Evolutionary conservation across 2,797 vertebrate species (phyloP).

Genomic region (Nothura maculosa): DNA sequence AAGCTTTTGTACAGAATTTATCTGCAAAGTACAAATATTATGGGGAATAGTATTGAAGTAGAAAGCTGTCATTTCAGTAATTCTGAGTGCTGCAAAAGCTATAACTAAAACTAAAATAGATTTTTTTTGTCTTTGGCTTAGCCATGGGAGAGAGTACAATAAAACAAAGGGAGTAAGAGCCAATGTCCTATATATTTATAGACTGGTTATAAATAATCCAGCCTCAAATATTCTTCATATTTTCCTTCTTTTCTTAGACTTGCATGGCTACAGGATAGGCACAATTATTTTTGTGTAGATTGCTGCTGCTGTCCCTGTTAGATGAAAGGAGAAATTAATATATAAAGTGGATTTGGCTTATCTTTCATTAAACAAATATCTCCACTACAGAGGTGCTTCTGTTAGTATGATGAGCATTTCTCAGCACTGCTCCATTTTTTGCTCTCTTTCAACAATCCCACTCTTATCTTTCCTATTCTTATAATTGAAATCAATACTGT

Average conservation of each 20-base stretch:
- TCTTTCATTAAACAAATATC: not conserved
- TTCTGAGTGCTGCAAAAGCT: not conserved
- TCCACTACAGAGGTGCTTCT: not conserved
- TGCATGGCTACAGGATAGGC: not conserved
- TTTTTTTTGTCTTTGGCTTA: not conserved
- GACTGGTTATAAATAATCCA: constrained; percentile 16
- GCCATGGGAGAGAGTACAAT: not conserved
- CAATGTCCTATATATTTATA: constrained; percentile 27
- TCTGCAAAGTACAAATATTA: not conserved
- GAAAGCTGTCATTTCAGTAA: not conserved
- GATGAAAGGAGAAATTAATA: constrained; percentile 10
- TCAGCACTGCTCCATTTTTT: not conserved
- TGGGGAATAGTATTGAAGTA: not conserved
- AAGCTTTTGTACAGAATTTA: not conserved
- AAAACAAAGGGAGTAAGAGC: not conserved
- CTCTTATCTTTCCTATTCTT: not conserved
- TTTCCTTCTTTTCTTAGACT: not conserved
- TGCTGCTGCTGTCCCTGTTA: not conserved
- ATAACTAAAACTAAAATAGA: constrained; percentile 9
- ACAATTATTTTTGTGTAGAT: not conserved
- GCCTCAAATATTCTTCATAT: not conserved
- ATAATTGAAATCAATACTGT: not conserved
- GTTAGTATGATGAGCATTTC: not conserved
- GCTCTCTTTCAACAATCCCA: not conserved
- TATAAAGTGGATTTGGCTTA: not conserved